phyloP scores from a whole-genome alignment of 2,797 vertebrate genomes.

The Chromobotia macracanthus region DNA sequence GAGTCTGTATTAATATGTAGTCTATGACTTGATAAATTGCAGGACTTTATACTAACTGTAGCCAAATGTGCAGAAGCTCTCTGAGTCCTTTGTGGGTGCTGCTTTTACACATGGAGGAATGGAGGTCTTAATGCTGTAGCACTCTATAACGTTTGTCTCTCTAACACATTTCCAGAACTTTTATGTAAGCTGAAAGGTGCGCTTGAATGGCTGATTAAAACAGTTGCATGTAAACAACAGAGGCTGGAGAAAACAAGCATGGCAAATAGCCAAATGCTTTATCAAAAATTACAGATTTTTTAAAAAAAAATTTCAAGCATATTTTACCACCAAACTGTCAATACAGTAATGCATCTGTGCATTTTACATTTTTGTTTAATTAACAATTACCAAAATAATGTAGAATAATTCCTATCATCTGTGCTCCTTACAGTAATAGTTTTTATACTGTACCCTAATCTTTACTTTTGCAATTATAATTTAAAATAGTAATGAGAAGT shows the following conservation, averaged over 20 bases:
- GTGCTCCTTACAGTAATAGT: too few species aligned
- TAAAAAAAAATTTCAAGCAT: too few species aligned
- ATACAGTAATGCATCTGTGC: background rate
- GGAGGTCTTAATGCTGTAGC: conserved; percentile 23
- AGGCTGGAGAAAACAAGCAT: background rate
- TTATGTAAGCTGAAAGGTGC: conserved; percentile 8
- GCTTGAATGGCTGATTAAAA: conserved; percentile 45
- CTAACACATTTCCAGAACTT: conserved; percentile 20
- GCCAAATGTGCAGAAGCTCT: background rate
- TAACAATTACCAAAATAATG: background rate
- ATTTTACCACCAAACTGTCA: too few species aligned
- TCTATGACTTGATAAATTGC: background rate
- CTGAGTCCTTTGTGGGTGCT: background rate
- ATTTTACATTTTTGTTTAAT: too few species aligned
- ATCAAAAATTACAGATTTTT: too few species aligned
- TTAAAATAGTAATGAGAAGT: background rate
- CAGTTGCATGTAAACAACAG: background rate
- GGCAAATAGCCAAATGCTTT: background rate
- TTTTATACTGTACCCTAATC: too few species aligned
- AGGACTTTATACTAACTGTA: background rate
- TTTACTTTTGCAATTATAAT: too few species aligned
- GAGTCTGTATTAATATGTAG: background rate
- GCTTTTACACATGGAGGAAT: background rate
- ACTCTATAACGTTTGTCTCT: conserved; percentile 36
- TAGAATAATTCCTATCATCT: background rate